Conservation (phyloP, 30 jellyfish, hydroid and myxozoan species). For the Rhopilema esculentum region DNA sequence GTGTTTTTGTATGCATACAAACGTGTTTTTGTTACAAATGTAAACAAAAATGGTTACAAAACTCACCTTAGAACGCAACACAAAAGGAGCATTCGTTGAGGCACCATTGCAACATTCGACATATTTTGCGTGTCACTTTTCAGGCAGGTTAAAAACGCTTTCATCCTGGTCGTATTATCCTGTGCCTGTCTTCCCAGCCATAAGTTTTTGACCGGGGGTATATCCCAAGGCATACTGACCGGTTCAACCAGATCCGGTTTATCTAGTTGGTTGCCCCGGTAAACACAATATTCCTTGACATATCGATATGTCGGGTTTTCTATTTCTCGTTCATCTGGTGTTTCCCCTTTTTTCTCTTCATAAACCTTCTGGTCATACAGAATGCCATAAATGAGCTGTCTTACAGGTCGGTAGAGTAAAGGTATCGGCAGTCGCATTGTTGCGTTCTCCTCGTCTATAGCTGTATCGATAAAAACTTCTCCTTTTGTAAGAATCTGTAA, state of each 20-base stretch:
- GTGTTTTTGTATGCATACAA: no score
- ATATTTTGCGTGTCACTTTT: slow-evolving; percentile 84
- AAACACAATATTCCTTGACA: slow-evolving; percentile 87
- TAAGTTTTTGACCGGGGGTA: slow-evolving; percentile 85
- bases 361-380: slow-evolving; percentile 79
- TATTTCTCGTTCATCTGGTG: slow-evolving; percentile 18
- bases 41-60: no score
- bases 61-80: slow-evolving; percentile 94
- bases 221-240: slow-evolving; percentile 79
- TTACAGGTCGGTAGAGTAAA: slow-evolving; percentile 82
- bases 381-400: slow-evolving; percentile 89
- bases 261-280: slow-evolving; percentile 66
- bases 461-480: slow-evolving; percentile 71
- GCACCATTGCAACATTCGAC: slow-evolving; percentile 87
- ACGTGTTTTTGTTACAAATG: no score
- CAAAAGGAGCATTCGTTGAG: slow-evolving; percentile 78
- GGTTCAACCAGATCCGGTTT: slow-evolving; percentile 84
- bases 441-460: slow-evolving; percentile 82
- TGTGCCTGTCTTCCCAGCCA: slow-evolving; percentile 94
- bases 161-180: slow-evolving; percentile 83
- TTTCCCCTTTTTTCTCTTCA: slow-evolving; percentile 29
- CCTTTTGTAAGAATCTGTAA: slow-evolving; percentile 80
- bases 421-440: slow-evolving; percentile 90
- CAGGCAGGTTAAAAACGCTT: slow-evolving; percentile 87
- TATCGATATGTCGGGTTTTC: slow-evolving; percentile 19